Evolutionary conservation across 2,888 invertebrate genomes (phyloP).

Genomic region (Torymus tubicola): DNA sequence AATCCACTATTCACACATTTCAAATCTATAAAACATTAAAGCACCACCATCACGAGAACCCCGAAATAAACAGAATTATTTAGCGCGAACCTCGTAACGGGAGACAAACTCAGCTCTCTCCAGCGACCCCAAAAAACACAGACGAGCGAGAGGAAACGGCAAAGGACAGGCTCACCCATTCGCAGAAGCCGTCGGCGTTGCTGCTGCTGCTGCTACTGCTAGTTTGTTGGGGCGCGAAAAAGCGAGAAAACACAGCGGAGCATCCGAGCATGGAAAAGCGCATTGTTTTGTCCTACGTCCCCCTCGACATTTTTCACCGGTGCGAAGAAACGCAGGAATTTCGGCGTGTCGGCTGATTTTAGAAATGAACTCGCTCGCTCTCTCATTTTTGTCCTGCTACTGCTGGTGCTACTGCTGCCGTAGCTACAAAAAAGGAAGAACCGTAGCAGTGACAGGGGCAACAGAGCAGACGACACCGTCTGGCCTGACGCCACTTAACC

Average conservation of each 20-base stretch:
- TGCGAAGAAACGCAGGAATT: constrained; percentile 36
- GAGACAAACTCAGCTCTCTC: no score
- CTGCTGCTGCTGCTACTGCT: no score
- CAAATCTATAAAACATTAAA: no score
- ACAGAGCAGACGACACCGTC: constrained; percentile 30
- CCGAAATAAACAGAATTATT: no score
- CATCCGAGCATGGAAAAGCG: constrained; percentile 15
- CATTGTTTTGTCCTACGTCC: constrained; percentile 1
- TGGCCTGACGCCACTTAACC: constrained; percentile 46
- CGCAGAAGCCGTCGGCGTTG: no score
- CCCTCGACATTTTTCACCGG: constrained; percentile 14
- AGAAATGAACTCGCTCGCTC: constrained; percentile 32
- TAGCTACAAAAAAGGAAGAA: constrained; percentile 8
- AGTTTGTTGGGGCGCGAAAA: background rate
- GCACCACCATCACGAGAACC: no score
- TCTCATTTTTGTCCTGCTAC: constrained; percentile 11
- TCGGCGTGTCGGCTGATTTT: constrained; percentile 46
- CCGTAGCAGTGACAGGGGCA: background rate
- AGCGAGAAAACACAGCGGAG: background rate
- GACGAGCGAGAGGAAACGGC: no score
- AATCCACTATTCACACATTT: no score
- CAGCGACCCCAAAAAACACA: no score
- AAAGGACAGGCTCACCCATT: no score
- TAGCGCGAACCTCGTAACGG: no score
- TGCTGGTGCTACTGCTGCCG: background rate